Conservation (phyloP, 2,797 vertebrate species). For the Steatocranus sp. region DNA sequence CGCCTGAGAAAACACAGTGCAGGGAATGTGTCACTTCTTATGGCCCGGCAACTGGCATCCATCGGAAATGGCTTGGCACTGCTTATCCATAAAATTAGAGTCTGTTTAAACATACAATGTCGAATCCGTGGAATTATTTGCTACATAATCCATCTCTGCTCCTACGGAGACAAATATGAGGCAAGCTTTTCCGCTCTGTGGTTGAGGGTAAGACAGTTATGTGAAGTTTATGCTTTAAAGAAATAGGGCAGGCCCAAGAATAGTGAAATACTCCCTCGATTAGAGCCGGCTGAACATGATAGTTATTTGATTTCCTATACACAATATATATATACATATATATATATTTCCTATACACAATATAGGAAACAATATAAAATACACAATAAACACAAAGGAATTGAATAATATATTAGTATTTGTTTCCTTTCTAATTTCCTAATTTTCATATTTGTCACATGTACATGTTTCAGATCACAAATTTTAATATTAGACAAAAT, state of each 20-base stretch:
- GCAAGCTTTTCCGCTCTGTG: slow-evolving; percentile 58
- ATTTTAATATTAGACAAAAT: not conserved
- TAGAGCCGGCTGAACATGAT: slow-evolving; percentile 17
- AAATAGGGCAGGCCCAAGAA: slow-evolving; percentile 29
- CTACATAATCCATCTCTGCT: slow-evolving; percentile 65
- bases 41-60: slow-evolving; percentile 59
- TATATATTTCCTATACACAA: not conserved
- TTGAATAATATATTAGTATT: not conserved
- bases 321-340: not conserved
- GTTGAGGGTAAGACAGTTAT: slow-evolving; percentile 61
- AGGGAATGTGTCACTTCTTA: slow-evolving; percentile 61
- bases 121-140: slow-evolving; percentile 57
- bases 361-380: not conserved
- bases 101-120: slow-evolving; percentile 65
- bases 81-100: slow-evolving; percentile 66
- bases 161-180: slow-evolving; percentile 56
- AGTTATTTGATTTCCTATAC: slow-evolving; percentile 41
- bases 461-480: not conserved
- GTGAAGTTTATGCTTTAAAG: slow-evolving; percentile 53
- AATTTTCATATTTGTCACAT: not conserved
- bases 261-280: slow-evolving; percentile 32
- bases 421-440: not conserved
- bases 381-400: not conserved
- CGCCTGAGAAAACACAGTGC: slow-evolving; percentile 60
- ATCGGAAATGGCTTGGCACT: slow-evolving; percentile 65